Evolutionary conservation across 1,140 invertebrate genomes (phyloP).

Genomic region (Dendrolimus punctatus): DNA sequence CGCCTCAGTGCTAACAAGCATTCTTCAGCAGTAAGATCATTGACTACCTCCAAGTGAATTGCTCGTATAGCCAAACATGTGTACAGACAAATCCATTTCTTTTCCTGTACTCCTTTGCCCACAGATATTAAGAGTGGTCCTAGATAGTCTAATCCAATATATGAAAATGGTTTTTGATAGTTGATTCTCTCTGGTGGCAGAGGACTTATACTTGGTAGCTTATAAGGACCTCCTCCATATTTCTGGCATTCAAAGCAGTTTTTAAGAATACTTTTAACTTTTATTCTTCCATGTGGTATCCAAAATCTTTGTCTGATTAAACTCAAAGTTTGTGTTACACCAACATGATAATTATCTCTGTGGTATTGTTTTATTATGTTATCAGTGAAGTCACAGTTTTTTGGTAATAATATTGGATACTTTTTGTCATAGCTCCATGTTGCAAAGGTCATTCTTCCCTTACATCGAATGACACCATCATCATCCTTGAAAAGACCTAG

Average conservation of each 20-base stretch:
- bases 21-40: conserved; percentile 28
- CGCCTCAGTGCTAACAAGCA: conserved; percentile 33
- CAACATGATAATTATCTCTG: conserved; percentile 16
- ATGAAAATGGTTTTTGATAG: conserved; percentile 9
- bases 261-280: conserved; percentile 12
- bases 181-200: conserved; percentile 15
- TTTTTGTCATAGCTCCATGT: not conserved
- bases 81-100: conserved; percentile 25
- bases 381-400: not conserved
- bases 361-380: not conserved
- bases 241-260: conserved; percentile 14
- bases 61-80: conserved; percentile 28
- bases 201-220: conserved; percentile 15
- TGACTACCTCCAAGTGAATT: conserved; percentile 42
- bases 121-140: conserved; percentile 9
- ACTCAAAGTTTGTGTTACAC: conserved; percentile 15
- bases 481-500: conserved; percentile 11
- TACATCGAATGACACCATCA: conserved; percentile 5
- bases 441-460: not conserved
- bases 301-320: conserved; percentile 18
- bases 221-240: conserved; percentile 20
- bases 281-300: conserved; percentile 16
- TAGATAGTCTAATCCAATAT: conserved; percentile 17
- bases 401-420: conserved; percentile 3
- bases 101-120: conserved; percentile 5